Evolutionary conservation across 2,113 vertebrate species (phyloP), one percentile per base, ranked within the genome.

Genomic region (Aphelocoma coerulescens): DNA sequence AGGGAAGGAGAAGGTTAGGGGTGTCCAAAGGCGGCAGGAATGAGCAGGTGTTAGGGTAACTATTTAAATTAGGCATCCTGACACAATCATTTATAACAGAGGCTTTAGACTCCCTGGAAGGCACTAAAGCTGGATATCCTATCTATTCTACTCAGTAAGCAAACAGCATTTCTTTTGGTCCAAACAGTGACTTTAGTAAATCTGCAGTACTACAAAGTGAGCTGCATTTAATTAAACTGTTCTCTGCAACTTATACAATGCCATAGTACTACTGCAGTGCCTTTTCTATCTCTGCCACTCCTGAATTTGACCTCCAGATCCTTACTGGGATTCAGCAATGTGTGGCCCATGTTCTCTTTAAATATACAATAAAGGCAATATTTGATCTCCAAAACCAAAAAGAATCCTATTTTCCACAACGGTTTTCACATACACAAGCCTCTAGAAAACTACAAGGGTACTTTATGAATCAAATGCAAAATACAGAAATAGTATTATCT

Each of bases 1-100:
- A 86, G 85, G 88, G 76, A 92, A 77, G 79, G 71, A 65, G 59
- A 62, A 94, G 94, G 96, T 93, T 67, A 91, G 68, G 79, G 89
- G 83, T 81, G 79, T 66, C 95, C 68, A 51, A 86, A 89, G 65
- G 69, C 49, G 72, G 92, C 76, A 83, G 88, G 68, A 58, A 95
- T 12, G 43, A 92, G 85, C 95, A 95, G 96, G 88, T 97, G 95
- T 80, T 83, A 95, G 83, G 88, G 91, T 95, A 93, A 92, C 94
- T 92, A 84, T 86, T 92, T 74, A 95, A 95, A 96, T 93, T 33
- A 88, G 67, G 75, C 43, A 67, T 74, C 62, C 68, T 91, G 83
- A 91, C 95, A 92, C 43, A 63, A 39, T 63, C 26, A 77, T 93
- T 92, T 89, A 62, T 93, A 93, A 92, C 3, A 0, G 30, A 87